phyloP scores from a whole-genome alignment of 2,888 invertebrate species.

The Spisula subtruncata region DNA sequence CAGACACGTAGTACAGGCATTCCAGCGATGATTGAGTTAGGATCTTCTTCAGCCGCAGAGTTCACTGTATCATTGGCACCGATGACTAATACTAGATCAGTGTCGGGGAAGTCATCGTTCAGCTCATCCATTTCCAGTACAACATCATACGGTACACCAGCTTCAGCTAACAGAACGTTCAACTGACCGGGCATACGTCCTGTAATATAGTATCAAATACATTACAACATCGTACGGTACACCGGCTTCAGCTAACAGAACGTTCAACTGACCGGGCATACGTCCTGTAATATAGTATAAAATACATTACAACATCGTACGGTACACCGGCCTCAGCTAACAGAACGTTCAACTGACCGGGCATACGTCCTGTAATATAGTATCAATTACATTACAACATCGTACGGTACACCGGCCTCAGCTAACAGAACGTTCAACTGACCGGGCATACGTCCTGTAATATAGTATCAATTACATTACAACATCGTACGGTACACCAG shows the following conservation, averaged over 20 bases:
- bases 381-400: slow-evolving; percentile 90
- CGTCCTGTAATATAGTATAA: slow-evolving; percentile 90
- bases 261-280: slow-evolving; percentile 97
- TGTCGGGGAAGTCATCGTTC: slow-evolving; percentile 94
- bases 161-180: slow-evolving; percentile 96
- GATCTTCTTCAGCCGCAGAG: slow-evolving; percentile 96
- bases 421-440: slow-evolving; percentile 96
- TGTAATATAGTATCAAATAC: slow-evolving; percentile 84
- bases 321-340: slow-evolving; percentile 97
- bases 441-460: slow-evolving; percentile 95
- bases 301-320: slow-evolving; percentile 92
- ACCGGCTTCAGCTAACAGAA: slow-evolving; percentile 97
- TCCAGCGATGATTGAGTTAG: slow-evolving; percentile 96
- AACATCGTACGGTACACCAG: slow-evolving; percentile 97
- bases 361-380: slow-evolving; percentile 92
- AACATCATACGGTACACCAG: slow-evolving; percentile 97
- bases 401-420: slow-evolving; percentile 97
- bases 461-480: slow-evolving; percentile 86
- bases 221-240: slow-evolving; percentile 95
- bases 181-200: slow-evolving; percentile 97
- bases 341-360: slow-evolving; percentile 96
- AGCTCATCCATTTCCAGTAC: slow-evolving; percentile 97
- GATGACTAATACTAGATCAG: slow-evolving; percentile 95
- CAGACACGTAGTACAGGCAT: slow-evolving; percentile 97
- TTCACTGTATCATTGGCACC: slow-evolving; percentile 97